Percentiles rank a stretch among this genome's conserved stretches.
phyloP scores from a whole-genome alignment of 2,888 invertebrate genomes.

The Mylabris sibirica region DNA sequence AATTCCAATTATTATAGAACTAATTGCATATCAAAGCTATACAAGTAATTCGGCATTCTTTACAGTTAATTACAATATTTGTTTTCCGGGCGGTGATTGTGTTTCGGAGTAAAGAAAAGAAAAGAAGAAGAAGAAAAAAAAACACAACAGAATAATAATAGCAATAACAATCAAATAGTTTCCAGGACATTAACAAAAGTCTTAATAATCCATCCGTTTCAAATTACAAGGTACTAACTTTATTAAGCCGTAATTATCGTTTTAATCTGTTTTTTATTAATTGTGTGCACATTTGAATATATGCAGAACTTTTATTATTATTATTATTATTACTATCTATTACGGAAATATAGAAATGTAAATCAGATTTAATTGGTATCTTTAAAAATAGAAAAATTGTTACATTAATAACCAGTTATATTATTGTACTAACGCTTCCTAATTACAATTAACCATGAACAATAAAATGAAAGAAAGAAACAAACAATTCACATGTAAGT shows the following conservation, averaged over 20 bases:
- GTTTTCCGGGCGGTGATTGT: slow-evolving; percentile 40
- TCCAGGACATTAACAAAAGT: slow-evolving; percentile 31
- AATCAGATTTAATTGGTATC: slow-evolving; percentile 42
- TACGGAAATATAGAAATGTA: slow-evolving; percentile 41
- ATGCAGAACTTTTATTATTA: not conserved
- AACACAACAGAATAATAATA: slow-evolving; percentile 1
- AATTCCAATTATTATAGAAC: slow-evolving; percentile 55
- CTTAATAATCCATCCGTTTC: slow-evolving; percentile 27
- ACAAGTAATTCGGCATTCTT: slow-evolving; percentile 52
- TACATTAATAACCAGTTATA: slow-evolving; percentile 39
- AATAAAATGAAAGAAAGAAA: slow-evolving; percentile 45
- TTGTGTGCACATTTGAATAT: slow-evolving; percentile 28
- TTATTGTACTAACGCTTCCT: slow-evolving; percentile 40
- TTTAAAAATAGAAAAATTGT: slow-evolving; percentile 34
- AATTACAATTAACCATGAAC: slow-evolving; percentile 41
- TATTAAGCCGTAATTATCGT: slow-evolving; percentile 30
- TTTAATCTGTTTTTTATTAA: slow-evolving; percentile 30
- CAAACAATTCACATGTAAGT: slow-evolving; percentile 44
- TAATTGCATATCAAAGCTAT: slow-evolving; percentile 55
- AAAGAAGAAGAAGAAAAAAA: not conserved
- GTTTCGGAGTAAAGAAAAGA: slow-evolving; percentile 11
- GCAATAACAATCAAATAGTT: slow-evolving; percentile 21
- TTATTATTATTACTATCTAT: slow-evolving; percentile 27
- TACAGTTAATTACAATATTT: slow-evolving; percentile 57
- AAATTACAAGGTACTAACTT: slow-evolving; percentile 35